Evolutionary conservation across 2,888 invertebrate species (phyloP).

Genomic region (Heliconius ethilla): DNA sequence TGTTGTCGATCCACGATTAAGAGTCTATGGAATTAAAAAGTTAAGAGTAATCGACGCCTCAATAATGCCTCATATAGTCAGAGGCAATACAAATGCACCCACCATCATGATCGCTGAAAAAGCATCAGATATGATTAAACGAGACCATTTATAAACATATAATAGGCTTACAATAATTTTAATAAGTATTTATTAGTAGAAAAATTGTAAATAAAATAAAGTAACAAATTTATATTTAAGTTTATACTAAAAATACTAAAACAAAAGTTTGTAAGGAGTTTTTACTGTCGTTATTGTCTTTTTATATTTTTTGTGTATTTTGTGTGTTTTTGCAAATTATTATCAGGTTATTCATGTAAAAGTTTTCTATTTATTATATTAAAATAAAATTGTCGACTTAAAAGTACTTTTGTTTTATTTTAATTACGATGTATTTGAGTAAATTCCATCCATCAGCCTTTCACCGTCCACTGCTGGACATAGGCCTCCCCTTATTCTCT

Average conservation of each 20-base stretch:
- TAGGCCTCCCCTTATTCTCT: too few species aligned
- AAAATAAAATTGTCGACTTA: too few species aligned
- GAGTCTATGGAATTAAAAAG: slow-evolving; percentile 83
- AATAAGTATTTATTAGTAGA: neutral
- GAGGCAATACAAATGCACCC: slow-evolving; percentile 92
- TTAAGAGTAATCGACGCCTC: slow-evolving; percentile 86
- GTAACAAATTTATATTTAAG: neutral
- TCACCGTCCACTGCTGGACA: too few species aligned
- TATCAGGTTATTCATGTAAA: too few species aligned
- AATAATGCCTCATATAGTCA: slow-evolving; percentile 84
- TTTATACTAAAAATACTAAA: neutral
- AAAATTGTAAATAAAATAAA: neutral
- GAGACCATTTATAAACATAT: slow-evolving; percentile 63
- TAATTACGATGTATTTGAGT: too few species aligned
- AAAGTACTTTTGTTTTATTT: too few species aligned
- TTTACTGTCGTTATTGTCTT: too few species aligned
- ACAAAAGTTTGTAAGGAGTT: neutral
- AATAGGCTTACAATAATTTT: neutral
- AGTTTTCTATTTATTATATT: too few species aligned
- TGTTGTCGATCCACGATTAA: slow-evolving; percentile 85
- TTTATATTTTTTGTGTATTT: too few species aligned
- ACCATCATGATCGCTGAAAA: slow-evolving; percentile 94
- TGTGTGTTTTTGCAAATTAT: too few species aligned
- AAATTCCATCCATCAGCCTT: too few species aligned
- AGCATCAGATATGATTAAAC: slow-evolving; percentile 89